Evolutionary conservation across 1,140 invertebrate species (phyloP).

Genomic region (Chymomyza costata): DNA sequence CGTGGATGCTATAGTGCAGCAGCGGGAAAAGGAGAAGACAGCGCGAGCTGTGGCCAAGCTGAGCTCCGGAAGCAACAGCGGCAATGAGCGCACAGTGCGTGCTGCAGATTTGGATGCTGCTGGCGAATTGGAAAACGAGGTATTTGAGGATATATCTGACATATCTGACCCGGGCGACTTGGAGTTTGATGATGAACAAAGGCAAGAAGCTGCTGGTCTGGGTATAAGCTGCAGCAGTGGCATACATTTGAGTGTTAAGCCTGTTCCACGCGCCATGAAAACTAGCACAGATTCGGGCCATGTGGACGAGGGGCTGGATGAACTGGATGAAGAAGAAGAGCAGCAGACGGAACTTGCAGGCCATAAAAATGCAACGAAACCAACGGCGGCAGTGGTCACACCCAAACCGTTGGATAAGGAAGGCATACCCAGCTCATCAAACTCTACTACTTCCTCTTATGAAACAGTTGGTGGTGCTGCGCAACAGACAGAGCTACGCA

Average conservation of each 20-base stretch:
- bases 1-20: slow-evolving; percentile 92
- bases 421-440: slow-evolving; percentile 55
- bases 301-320: slow-evolving; percentile 75
- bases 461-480: slow-evolving; percentile 62
- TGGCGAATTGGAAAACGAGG: slow-evolving; percentile 68
- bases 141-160: slow-evolving; percentile 74
- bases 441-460: slow-evolving; percentile 69
- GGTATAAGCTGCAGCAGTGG: slow-evolving; percentile 30
- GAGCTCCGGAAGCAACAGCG: slow-evolving; percentile 77
- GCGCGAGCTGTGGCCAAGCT: slow-evolving; percentile 81
- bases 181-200: slow-evolving; percentile 76
- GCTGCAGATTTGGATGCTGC: slow-evolving; percentile 50
- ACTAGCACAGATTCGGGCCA: slow-evolving; percentile 75
- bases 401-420: slow-evolving; percentile 1
- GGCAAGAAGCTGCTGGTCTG: slow-evolving; percentile 73
- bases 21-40: slow-evolving; percentile 86
- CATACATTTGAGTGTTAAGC: slow-evolving; percentile 51
- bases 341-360: background rate
- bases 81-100: slow-evolving; percentile 57
- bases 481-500: slow-evolving; percentile 26
- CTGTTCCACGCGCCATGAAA: slow-evolving; percentile 68
- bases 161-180: slow-evolving; percentile 71
- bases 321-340: slow-evolving; percentile 39
- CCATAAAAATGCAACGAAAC: background rate
- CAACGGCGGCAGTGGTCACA: background rate